These are phyloP conservation scores for Rhodeus uyekii DNA, from an alignment of 2,797 vertebrate genomes.

Conservation along the genomic window DNA sequence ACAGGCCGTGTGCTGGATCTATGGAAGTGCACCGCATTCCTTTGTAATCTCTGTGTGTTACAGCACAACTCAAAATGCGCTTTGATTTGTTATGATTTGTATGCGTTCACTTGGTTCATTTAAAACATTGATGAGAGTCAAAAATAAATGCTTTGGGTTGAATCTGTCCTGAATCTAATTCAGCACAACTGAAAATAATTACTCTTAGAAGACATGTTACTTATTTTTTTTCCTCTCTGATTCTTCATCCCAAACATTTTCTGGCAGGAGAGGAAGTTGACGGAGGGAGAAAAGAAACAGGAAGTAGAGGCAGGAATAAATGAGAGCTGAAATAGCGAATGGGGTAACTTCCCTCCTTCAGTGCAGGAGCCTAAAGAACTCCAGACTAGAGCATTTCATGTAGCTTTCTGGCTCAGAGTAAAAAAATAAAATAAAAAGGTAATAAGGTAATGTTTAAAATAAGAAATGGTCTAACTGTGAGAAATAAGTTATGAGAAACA, in stretches of 20 bases:
- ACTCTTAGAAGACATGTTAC: not conserved
- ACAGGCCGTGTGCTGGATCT: slow-evolving; percentile 42
- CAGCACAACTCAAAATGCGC: not conserved
- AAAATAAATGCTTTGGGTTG: not conserved
- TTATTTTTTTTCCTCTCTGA: not conserved
- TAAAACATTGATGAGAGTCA: not conserved
- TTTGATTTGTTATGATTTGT: too few species aligned
- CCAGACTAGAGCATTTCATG: not conserved
- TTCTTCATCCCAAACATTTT: slow-evolving; percentile 24
- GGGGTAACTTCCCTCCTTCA: slow-evolving; percentile 62
- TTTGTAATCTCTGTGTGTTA: not conserved
- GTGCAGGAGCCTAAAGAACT: slow-evolving; percentile 56
- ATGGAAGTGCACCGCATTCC: slow-evolving; percentile 10
- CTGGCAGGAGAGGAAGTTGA: slow-evolving; percentile 65
- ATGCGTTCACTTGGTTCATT: not conserved
- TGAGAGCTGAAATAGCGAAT: slow-evolving; percentile 67
- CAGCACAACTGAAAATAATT: not conserved
- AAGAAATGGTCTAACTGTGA: not conserved
- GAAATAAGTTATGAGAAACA: not conserved
- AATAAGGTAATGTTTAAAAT: not conserved
- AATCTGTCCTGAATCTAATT: not conserved
- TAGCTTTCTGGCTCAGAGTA: not conserved
- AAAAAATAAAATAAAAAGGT: not conserved
- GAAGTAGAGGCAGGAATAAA: slow-evolving; percentile 75
- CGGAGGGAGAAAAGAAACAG: slow-evolving; percentile 74